phyloP scores from a whole-genome alignment of 2,888 invertebrate genomes.

The Cepaea hortensis region DNA sequence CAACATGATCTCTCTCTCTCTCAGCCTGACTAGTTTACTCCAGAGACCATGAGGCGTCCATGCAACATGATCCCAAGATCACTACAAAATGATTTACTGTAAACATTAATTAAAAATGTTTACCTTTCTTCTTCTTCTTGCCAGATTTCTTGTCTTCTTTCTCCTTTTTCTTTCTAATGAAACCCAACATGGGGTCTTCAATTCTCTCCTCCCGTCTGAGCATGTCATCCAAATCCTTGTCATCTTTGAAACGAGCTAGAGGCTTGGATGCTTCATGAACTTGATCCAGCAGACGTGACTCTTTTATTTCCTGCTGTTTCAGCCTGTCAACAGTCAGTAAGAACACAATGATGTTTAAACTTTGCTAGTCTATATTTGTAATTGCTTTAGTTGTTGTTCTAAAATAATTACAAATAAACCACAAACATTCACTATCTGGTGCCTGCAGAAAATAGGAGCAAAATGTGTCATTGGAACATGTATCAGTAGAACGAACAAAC shows the following conservation, averaged over 20 bases:
- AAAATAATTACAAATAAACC: too few relatives aligned
- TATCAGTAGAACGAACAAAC: too few relatives aligned
- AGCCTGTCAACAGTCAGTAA: slow-evolving; percentile 58
- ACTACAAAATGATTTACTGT: too few relatives aligned
- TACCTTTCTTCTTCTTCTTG: slow-evolving; percentile 48
- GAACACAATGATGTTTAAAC: not conserved
- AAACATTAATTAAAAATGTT: not conserved
- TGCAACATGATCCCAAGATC: too few relatives aligned
- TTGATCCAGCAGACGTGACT: slow-evolving; percentile 84
- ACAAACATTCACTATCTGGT: too few relatives aligned
- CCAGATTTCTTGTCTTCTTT: slow-evolving; percentile 55
- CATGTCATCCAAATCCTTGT: slow-evolving; percentile 89
- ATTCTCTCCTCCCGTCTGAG: slow-evolving; percentile 83
- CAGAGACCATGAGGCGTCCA: too few relatives aligned
- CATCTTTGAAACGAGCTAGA: slow-evolving; percentile 90
- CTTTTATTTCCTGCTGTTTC: slow-evolving; percentile 85
- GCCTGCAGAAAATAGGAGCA: too few relatives aligned
- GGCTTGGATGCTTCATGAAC: slow-evolving; percentile 92
- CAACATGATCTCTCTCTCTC: too few relatives aligned
- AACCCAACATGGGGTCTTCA: slow-evolving; percentile 95
- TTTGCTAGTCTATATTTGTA: not conserved
- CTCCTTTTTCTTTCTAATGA: slow-evolving; percentile 83
- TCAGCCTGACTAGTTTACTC: too few relatives aligned
- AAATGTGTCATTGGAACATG: too few relatives aligned
- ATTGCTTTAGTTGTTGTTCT: too few relatives aligned